These are phyloP conservation scores for Eriocheir sinensis DNA, from an alignment of 1,140 invertebrate species.

Conservation along the genomic window DNA sequence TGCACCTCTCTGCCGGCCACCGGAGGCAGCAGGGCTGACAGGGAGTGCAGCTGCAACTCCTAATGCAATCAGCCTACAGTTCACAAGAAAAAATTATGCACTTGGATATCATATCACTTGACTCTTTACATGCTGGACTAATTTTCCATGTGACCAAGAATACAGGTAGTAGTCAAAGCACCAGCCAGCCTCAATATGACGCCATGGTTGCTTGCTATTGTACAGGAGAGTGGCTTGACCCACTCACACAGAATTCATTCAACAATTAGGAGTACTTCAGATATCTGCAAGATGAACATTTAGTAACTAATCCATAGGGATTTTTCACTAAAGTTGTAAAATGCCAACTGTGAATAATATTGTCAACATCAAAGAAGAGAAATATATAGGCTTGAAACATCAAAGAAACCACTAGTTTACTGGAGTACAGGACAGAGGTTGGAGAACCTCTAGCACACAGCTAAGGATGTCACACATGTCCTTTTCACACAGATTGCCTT, in stretches of 20 bases:
- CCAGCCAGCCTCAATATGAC: slow-evolving; percentile 62
- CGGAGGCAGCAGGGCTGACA: background rate
- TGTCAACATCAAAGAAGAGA: slow-evolving; percentile 39
- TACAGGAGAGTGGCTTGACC: slow-evolving; percentile 43
- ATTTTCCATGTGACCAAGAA: slow-evolving; percentile 26
- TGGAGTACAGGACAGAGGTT: background rate
- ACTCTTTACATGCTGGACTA: background rate
- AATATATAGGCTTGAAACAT: background rate
- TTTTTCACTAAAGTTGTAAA: background rate
- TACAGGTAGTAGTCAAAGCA: slow-evolving; percentile 46
- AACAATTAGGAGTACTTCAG: background rate
- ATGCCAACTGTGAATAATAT: slow-evolving; percentile 28
- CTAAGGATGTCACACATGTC: background rate
- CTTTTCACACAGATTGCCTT: background rate
- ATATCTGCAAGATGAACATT: slow-evolving; percentile 41
- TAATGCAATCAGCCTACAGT: slow-evolving; percentile 9
- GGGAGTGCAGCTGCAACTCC: slow-evolving; percentile 22
- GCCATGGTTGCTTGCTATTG: slow-evolving; percentile 47
- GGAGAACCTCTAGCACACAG: background rate
- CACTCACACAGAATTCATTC: background rate
- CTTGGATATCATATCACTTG: background rate
- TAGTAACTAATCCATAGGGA: slow-evolving; percentile 38
- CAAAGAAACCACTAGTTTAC: slow-evolving; percentile 9
- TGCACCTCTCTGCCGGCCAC: background rate
- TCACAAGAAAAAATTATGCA: slow-evolving; percentile 44